Evolutionary conservation across 64 coral and sea anemone genomes (phyloP), one percentile per base, ranked within the genome.

Genomic region (Trachythela sp.): DNA sequence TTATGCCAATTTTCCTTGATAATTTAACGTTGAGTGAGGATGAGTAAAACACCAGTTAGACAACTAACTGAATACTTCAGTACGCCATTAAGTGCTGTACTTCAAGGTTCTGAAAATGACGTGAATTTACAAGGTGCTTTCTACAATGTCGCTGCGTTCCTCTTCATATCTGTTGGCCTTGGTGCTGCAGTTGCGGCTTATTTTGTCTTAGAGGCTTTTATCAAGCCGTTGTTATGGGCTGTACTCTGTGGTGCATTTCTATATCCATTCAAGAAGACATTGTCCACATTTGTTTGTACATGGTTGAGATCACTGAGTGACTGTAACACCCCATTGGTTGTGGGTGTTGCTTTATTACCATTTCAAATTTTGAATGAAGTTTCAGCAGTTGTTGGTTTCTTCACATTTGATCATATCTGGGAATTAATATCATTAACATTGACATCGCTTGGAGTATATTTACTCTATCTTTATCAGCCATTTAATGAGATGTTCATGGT

Each of bases 221-320:
- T 99, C 8, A 94, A 91, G 49, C 96, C 96, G 52, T 90, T 99
- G n/a, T 88, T 99, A 64, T 99, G 96, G 96, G 96, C 96, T 84
- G 87, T 83, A 36, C 87, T 99, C 39, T 99, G 96, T 88, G 96
- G 96, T 39, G 96, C 96, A 13, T 99, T 99, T 80, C 49, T 99
- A 29, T 92, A 93, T 85, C 96, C 96, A 11, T 99, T 99, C 15
- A 99, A 99, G 64, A 93, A 91, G 48, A 99, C 86, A 58, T 89
- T 99, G 37, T 92, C 96, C 6, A 77, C 77, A 54, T 70, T 89
- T 39, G 87, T 99, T 60, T 88, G 93, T 15, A 89, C 91, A 91
- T 99, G 94, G 89, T 85, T 99, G 49, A 88, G 88, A 39, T 99
- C 96, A 83, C 58, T 99, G 34, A 87, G 92, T 86, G 91, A 92